Base-by-base conservation (phyloP, 2,113 vertebrate genomes). In the Argyrosomus japonicus region DNA sequence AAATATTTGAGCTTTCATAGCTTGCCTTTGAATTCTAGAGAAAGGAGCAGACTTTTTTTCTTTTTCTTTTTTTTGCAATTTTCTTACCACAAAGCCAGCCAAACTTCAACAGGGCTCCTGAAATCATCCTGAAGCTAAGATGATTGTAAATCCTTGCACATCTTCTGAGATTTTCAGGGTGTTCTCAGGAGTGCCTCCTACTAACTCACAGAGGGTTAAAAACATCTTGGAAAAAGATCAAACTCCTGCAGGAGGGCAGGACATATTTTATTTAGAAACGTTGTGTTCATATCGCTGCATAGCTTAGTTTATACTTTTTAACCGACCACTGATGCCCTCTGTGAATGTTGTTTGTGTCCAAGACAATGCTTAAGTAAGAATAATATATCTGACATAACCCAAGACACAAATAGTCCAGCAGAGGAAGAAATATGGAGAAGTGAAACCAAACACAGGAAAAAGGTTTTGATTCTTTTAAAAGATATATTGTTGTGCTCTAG, bases 141-240 rank as follows among this genome's bases (percentile, higher is more conserved):
- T n/a, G n/a, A 77, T 25, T 5, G n/a, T 68, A 77, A 76, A 63
- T 72, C 75, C 43, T 14, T 6, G 45, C 0, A 6, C 25, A 56
- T 79, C 14, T 25, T 75, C 60, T 68, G 70, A 57, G 23, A 70
- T 82, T 60, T 57, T 64, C 23, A 32, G 21, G 47, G 18, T 45
- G 72, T 60, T 75, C 36, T 40, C 73, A 64, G 54, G 71, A 75
- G 32, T 36, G 50, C 19, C 9, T 0, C 12, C 62, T 21, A 51
- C 25, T 12, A 19, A 68, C 40, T 63, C 79, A 32, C 27, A 64
- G 36, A 63, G 53, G 23, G 75, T 53, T 68, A 25, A 40, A 25
- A 48, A 10, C 50, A 51, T 64, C 23, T 58, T 69, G 27, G 12
- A 64, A 69, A 2, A 19, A 62, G 18, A 48, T 27, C 47, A 69